Conservation (phyloP, 2,797 vertebrate genomes). For the Rhincodon typus region DNA sequence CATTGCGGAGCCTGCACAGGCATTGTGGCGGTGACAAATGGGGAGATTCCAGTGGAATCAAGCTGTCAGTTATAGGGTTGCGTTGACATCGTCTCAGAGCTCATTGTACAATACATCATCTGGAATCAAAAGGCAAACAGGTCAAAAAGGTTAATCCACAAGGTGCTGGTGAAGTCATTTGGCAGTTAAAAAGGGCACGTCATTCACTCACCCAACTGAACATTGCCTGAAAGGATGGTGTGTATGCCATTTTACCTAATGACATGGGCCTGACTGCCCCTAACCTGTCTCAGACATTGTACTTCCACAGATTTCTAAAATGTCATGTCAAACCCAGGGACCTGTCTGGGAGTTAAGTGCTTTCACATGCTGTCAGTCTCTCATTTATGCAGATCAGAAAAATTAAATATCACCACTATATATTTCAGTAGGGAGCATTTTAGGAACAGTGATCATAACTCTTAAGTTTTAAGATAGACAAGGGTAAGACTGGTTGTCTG, state of each 20-base stretch:
- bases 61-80: background rate
- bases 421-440: no score
- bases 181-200: background rate
- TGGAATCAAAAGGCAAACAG: background rate
- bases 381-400: background rate
- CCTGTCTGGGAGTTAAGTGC: background rate
- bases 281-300: background rate
- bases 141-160: background rate
- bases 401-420: background rate
- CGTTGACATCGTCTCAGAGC: background rate
- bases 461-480: no score
- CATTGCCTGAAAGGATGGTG: background rate
- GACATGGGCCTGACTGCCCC: background rate
- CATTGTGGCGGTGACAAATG: constrained; percentile 65
- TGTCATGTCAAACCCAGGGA: background rate
- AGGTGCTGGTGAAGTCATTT: background rate
- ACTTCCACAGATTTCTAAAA: background rate
- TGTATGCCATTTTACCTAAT: background rate
- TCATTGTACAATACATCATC: background rate
- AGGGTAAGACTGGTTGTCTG: no score
- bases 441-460: no score
- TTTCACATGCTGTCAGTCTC: background rate
- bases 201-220: background rate
- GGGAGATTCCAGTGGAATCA: constrained; percentile 7
- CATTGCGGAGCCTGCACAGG: constrained; percentile 99